Evolutionary conservation across 2,888 invertebrate genomes (phyloP), one percentile per base, ranked within the genome.

Genomic region (Drosophila acutilabella): DNA sequence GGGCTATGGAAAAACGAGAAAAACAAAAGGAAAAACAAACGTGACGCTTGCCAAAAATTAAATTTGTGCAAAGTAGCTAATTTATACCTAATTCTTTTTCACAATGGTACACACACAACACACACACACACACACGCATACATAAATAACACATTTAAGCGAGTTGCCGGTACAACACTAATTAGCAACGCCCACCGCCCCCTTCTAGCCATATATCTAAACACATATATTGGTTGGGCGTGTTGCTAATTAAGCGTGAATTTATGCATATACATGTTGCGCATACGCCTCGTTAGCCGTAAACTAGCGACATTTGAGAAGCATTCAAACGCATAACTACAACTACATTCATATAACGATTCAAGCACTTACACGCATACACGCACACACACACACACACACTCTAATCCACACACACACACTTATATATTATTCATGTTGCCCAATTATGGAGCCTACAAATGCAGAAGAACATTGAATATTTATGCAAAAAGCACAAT

Each of bases 251-350:
- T 84, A 86, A 83, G 83, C 79, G 78, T 81, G 64, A 88, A 86
- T 88, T 86, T 84, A 88, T 88, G 88, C 87, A 80, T 76, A 78
- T 78, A 86, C 89, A 86, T 83, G 88, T 86, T 88, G 76, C 83
- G 71, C 70, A 84, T 73, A 83, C 86, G 88, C 87, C 86, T 68
- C 80, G 76, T 71, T 82, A 56, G 68, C 69, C 45, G 8, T 53
- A 42, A 71, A 66, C 67, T 54, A 68, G 62, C 66, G 59, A 67
- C 75, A 45, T 42, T 57, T 45, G 42, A 23, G 59, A 41, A 48
- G 59, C 65, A 74, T 51, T 61, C 48, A 60, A 60, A 60, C 57
- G 62, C 71, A 64, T 20, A 66, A 48, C 58, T 41, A 54, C 59
- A 54, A 54, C 13, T 8, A 50, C 60, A 61, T 56, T 59, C 62